These are phyloP conservation scores for Microcaecilia unicolor DNA, from an alignment of 2,797 vertebrate genomes.

Conservation along the genomic window DNA sequence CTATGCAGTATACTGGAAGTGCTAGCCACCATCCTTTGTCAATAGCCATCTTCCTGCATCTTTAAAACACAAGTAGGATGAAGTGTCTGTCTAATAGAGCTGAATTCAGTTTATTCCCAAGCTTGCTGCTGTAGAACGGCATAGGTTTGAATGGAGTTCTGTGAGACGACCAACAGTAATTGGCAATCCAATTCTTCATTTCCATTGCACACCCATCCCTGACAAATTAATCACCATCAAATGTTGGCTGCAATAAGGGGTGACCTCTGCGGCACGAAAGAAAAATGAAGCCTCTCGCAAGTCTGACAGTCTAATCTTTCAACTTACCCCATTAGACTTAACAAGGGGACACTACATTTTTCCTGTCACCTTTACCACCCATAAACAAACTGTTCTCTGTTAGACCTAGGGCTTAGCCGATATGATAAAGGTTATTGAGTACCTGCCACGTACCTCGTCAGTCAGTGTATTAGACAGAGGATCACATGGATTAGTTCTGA, in stretches of 20 bases:
- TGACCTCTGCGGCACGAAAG: constrained; percentile 54
- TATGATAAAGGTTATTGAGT: constrained; percentile 65
- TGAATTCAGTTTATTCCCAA: constrained; percentile 22
- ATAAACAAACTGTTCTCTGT: constrained; percentile 69
- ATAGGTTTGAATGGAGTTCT: constrained; percentile 46
- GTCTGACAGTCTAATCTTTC: constrained; percentile 88
- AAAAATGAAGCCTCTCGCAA: constrained; percentile 83
- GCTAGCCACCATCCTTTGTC: no score
- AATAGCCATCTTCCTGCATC: no score
- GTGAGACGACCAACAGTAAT: constrained; percentile 69
- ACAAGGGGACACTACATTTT: constrained; percentile 59
- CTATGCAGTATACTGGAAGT: no score
- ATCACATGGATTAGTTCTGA: constrained; percentile 55
- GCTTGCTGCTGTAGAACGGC: constrained; percentile 38
- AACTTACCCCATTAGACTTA: constrained; percentile 67
- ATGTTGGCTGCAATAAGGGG: constrained; percentile 50
- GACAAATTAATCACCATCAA: constrained; percentile 81
- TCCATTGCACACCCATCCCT: constrained; percentile 68
- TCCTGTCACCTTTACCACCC: constrained; percentile 66
- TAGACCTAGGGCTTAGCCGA: constrained; percentile 41
- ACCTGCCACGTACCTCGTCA: constrained; percentile 44
- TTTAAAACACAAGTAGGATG: constrained; percentile 34
- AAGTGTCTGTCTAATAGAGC: constrained; percentile 11
- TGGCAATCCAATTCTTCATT: constrained; percentile 78
- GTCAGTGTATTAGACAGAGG: constrained; percentile 41